Base-by-base conservation (phyloP, 2,797 vertebrate genomes). In the Acridotheres tristis region DNA sequence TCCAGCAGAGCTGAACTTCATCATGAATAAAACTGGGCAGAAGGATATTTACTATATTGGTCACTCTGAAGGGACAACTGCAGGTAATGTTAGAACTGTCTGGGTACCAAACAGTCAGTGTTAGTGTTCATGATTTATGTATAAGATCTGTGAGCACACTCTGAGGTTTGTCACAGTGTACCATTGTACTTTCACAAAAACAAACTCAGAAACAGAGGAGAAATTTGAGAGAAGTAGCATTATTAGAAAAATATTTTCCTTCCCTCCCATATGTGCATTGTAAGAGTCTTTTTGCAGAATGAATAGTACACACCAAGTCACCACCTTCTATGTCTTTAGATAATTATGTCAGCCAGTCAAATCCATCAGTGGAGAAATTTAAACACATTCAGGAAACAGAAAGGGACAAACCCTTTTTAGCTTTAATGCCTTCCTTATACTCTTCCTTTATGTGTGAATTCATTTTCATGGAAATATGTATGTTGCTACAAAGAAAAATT, bases 61-160 rank as follows among this genome's bases (percentile, higher is more conserved):
- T 92, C 99, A 99, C 96, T 99, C 99, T 23, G 99, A 99, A 93
- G 99, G 98, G 51, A 98, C 99, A 77, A 97, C 98, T 17, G 98
- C 98, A 88, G 99, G 99, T 99, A 98, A 85, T 13, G 11, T 51
- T 30, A 65, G 30, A 58, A 55, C 9, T 57, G 16, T 26, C 26
- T 71, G 40, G 8, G 40, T 47, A 40, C 43, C 30, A 73, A 84
- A 18, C 12, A 72, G 93, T 81, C 93, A 42, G 2, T 53, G n/a
- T 38, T 66, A 19, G 25, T 34, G 30, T 34, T 55, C 59, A 20
- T 74, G 42, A 42, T 65, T 73, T 43, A 38, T 7, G 11, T 8
- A 13, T 29, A 75, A 51, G 16, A 34, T 36, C 38, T 48, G 26
- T 27, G 34, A 90, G 51, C n/a, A 75, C 42, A 65, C 12, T 43